A percentile compares a stretch with the other conserved stretches of the same genome.
Conservation (phyloP, 2,888 invertebrate species). For the Periphyllus acericola region DNA sequence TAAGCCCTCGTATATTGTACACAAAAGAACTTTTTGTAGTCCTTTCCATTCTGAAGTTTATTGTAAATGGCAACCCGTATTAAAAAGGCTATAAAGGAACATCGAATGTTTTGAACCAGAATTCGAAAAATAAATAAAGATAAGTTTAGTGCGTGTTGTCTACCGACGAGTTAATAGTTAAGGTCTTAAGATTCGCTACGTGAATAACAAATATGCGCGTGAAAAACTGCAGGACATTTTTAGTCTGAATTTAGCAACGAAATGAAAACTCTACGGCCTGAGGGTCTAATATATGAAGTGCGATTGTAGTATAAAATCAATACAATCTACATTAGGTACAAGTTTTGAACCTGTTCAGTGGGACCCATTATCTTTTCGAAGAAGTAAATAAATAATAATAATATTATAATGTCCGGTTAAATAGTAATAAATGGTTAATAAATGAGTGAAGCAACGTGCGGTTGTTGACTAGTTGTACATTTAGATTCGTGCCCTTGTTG, state of each 20-base stretch:
- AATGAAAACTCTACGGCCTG: no score
- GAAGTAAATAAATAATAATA: no score
- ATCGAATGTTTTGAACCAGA: neutral
- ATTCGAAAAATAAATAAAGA: constrained; percentile 16
- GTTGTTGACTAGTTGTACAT: no score
- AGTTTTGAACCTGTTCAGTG: no score
- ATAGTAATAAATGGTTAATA: no score
- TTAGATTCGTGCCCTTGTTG: no score
- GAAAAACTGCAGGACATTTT: neutral
- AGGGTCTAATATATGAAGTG: no score
- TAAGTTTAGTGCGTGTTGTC: neutral
- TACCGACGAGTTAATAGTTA: neutral
- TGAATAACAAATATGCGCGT: neutral
- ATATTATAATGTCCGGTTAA: no score
- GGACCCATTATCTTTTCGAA: no score
- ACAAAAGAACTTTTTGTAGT: constrained; percentile 1
- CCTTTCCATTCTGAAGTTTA: neutral
- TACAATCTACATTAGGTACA: no score
- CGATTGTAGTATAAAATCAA: no score
- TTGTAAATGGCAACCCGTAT: neutral
- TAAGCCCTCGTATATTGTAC: neutral
- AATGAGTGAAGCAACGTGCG: no score
- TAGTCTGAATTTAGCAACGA: neutral
- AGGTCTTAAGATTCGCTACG: neutral
- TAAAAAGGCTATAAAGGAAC: neutral